Base-by-base conservation (phyloP, 1,140 invertebrate species). In the Drosophila pachea region DNA sequence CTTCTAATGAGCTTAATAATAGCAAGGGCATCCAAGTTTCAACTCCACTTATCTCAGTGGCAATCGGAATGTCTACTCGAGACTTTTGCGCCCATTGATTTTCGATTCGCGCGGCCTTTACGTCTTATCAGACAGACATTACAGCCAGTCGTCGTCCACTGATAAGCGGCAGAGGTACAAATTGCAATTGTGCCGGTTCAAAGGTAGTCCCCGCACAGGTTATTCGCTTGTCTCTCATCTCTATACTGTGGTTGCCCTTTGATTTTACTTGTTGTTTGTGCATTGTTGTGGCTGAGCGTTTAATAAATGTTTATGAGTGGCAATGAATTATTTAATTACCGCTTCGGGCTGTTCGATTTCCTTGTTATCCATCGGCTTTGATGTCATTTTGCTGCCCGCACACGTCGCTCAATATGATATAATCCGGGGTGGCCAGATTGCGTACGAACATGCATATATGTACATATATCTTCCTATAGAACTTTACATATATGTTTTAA, bases 1-100 rank as follows among this genome's bases (percentile, higher is more conserved):
- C 78, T 84, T 50, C 66, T 78, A 83, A 84, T 86, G 67, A 84
- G 70, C 76, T 74, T 62, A 59, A 68, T 83, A 83, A 78, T 60
- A 63, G 67, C 53, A 49, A 60, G 47, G 53, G 40, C 58, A 65
- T 50, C 32, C 52, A 68, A 68, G 42, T 62, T 42, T 68, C 59
- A 63, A 43, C 40, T 61, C n/a, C 61, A 59, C 68, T 65, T 70
- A 59, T 66, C 62, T 36, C 8, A 56, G 61, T 43, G 36, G 47
- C 40, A 64, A 69, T 50, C 36, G 67, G 38, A 50, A 43, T 66
- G 48, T 12, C 40, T 56, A 49, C 45, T 49, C 33, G 9, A 40
- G 43, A 38, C 22, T 50, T 50, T 35, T 33, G 16, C 2, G 9
- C 31, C 40, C 53, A 73, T 77, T 74, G 78, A 82, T 66, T 77